Conservation (phyloP, 2,888 invertebrate species). For the Trissonchulus latispiculum region DNA sequence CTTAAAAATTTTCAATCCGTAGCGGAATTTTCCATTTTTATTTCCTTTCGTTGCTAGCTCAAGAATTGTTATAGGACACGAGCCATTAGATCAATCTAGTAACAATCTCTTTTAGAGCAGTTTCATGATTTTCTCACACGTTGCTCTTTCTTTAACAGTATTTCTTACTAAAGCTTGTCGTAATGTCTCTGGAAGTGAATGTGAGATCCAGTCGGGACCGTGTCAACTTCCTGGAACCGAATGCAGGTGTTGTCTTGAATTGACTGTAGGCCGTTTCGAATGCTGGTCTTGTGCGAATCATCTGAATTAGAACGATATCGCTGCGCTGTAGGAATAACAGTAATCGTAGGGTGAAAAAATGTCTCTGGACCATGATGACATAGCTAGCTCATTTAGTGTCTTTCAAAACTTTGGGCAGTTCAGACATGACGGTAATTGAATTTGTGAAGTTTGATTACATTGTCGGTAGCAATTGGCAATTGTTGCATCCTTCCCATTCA, state of each 20-base stretch:
- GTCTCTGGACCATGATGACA: background rate
- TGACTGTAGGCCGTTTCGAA: background rate
- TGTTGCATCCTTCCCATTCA: background rate
- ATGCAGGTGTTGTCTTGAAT: background rate
- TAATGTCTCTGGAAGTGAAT: background rate
- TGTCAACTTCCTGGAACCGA: background rate
- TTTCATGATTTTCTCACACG: too few species aligned
- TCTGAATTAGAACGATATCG: background rate
- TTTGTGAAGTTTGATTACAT: too few species aligned
- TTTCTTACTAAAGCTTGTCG: background rate
- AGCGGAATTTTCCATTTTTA: too few species aligned
- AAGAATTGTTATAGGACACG: too few species aligned
- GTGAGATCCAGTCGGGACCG: background rate
- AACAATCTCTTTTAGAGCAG: too few species aligned
- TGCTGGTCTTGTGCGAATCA: background rate
- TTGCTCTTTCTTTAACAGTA: background rate
- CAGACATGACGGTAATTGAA: too few species aligned
- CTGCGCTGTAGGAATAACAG: too few species aligned
- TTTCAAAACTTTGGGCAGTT: background rate
- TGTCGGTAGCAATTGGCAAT: too few species aligned
- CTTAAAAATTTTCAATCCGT: too few species aligned
- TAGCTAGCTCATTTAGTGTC: background rate
- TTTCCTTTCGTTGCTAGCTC: background rate
- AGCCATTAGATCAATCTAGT: too few species aligned
- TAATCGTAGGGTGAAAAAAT: too few species aligned